Evolutionary conservation across 2,888 invertebrate genomes (phyloP).

Genomic region (Neria commutata): DNA sequence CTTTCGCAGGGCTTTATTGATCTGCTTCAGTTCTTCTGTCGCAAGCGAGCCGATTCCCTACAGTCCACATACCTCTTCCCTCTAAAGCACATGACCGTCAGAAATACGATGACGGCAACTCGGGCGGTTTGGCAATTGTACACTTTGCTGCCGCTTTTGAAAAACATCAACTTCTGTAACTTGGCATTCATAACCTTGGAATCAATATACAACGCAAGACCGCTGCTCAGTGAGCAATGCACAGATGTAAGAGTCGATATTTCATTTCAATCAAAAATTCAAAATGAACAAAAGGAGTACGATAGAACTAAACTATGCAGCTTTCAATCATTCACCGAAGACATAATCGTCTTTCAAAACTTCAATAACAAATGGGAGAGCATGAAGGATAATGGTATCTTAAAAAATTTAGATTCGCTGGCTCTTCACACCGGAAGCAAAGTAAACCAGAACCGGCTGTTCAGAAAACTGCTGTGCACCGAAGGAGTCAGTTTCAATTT

Average conservation of each 20-base stretch:
- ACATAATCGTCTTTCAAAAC: constrained; percentile 41
- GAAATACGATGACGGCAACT: constrained; percentile 20
- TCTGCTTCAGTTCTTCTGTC: constrained; percentile 38
- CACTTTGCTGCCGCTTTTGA: constrained; percentile 47
- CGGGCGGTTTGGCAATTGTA: constrained; percentile 47
- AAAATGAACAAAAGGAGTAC: constrained; percentile 19
- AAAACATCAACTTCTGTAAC: constrained; percentile 40
- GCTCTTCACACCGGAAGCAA: constrained; percentile 24
- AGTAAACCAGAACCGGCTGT: constrained; percentile 33
- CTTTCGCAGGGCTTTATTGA: constrained; percentile 42
- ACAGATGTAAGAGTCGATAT: constrained; percentile 34
- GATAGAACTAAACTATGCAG: constrained; percentile 37
- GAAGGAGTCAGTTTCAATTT: constrained; percentile 34
- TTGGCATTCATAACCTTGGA: constrained; percentile 44
- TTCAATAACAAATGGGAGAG: constrained; percentile 37
- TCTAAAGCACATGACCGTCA: background rate
- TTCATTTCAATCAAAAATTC: constrained; percentile 34
- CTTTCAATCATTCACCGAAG: constrained; percentile 35
- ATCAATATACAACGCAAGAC: constrained; percentile 45
- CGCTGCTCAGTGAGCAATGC: constrained; percentile 23
- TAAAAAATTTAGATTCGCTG: constrained; percentile 36
- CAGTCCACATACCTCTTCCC: constrained; percentile 30
- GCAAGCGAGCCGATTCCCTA: constrained; percentile 38
- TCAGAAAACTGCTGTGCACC: constrained; percentile 34
- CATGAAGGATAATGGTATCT: constrained; percentile 13